Percentiles rank a stretch among this genome's conserved stretches.
Conservation (phyloP, 2,797 vertebrate species). For the Toxotes lorentzi region DNA sequence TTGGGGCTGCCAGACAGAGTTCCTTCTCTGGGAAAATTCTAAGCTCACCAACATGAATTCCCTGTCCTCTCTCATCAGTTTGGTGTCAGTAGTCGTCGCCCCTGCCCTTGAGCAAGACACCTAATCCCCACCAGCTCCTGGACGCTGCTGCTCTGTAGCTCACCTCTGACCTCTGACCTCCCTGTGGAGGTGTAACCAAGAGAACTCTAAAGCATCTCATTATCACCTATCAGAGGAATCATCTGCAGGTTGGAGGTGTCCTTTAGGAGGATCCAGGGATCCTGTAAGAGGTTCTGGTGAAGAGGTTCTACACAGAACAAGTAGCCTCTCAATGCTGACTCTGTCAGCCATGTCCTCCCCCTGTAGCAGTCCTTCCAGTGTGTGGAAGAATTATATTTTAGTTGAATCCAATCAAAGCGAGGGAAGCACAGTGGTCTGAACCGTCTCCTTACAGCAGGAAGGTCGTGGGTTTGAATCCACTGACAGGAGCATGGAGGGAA, state of each 20-base stretch:
- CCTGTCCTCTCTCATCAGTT: background rate
- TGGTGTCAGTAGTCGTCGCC: background rate
- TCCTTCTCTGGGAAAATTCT: background rate
- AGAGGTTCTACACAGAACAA: no score
- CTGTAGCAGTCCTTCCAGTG: no score
- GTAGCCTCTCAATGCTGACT: no score
- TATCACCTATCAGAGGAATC: background rate
- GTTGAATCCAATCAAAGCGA: no score
- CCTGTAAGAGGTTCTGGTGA: background rate
- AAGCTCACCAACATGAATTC: background rate
- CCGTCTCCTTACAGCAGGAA: no score
- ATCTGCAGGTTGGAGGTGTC: background rate
- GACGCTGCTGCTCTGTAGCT: background rate
- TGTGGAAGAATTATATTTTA: no score
- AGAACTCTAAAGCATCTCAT: background rate
- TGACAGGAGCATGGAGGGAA: no score
- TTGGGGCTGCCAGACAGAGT: no score
- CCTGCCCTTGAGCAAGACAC: conserved; percentile 22
- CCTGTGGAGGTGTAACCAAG: background rate
- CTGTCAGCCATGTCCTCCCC: no score
- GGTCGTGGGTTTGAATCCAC: no score
- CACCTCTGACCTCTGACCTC: conserved; percentile 32
- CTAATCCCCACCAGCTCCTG: background rate
- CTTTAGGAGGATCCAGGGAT: background rate
- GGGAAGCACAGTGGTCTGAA: no score